Evolutionary conservation across 2,113 vertebrate genomes (phyloP).

Genomic region (Dicrurus megarhynchus): DNA sequence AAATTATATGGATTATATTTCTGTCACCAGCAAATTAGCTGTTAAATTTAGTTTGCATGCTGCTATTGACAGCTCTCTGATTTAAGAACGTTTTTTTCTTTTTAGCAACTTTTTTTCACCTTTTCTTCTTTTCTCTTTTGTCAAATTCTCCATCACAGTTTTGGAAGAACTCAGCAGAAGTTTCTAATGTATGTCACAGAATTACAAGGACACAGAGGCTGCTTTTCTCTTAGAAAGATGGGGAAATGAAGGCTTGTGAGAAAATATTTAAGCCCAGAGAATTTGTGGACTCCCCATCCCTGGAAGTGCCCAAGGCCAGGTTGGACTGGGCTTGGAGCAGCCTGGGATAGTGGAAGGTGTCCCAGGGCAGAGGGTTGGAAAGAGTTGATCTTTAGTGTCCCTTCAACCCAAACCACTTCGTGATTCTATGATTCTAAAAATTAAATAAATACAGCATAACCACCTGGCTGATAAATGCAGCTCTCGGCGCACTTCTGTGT

Average conservation of each 20-base stretch:
- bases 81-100: neutral
- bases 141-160: neutral
- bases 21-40: constrained; percentile 60
- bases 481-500: neutral
- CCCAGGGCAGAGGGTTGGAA: neutral
- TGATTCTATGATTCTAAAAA: neutral
- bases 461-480: neutral
- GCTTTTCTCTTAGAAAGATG: neutral
- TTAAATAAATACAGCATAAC: neutral
- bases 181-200: neutral
- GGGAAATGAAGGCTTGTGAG: neutral
- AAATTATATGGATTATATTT: constrained; percentile 62
- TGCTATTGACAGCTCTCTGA: constrained; percentile 27
- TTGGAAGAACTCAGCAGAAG: neutral
- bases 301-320: neutral
- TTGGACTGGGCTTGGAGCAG: fast-evolving
- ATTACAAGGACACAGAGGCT: neutral
- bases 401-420: neutral
- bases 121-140: neutral
- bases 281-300: neutral
- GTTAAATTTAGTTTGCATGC: constrained; percentile 49
- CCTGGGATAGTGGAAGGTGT: neutral
- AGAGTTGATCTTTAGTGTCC: neutral
- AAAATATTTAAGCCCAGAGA: neutral
- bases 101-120: neutral